Base-by-base conservation (phyloP, 2,113 vertebrate genomes). In the Diphyllodes magnificus region DNA sequence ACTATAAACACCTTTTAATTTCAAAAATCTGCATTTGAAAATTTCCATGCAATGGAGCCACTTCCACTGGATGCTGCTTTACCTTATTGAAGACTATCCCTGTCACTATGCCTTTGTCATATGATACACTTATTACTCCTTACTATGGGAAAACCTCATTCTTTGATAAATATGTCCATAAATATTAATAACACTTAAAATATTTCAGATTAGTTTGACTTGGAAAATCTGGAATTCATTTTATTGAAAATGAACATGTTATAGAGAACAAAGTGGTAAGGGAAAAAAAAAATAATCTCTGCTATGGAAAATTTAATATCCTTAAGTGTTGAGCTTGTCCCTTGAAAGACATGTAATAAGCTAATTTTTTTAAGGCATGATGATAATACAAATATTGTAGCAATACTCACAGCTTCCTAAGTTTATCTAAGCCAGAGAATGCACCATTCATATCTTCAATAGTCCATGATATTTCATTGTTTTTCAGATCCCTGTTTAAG, bases 401-500 rank as follows among this genome's bases (percentile, higher is more conserved):
- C 21, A 81, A 75, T 94, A 98, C 99, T 99, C 95, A 99, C 99
- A 99, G 98, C 13, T 96, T 98, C 59, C 95, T 98, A 72, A 99
- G 98, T 82, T 98, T 98, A 97, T 99, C 98, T 90, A 99, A 93
- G 4, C 98, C 99, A 93, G 99, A 99, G 94, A 99, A 99, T 16
- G 99, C 99, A 27, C 99, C 99, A n/a, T 99, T 99, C 99, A 99
- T 99, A 97, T 99, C 99, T 95, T 99, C 99, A 79, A 99, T 99
- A 70, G 99, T 99, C 99, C 99, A 99, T 30, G 99, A 99, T 96
- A 99, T 99, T 96, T 99, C 99, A 95, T 99, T 99, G 90, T 98
- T 98, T 96, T 98, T 99, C 81, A 99, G 97, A 96, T 99, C 99
- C 81, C 99, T 99, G 82, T 91, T 71, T 54, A 82, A 96, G 64